These are phyloP conservation scores for Chloromyia formosa DNA, from an alignment of 2,888 invertebrate species.

Conservation along the genomic window DNA sequence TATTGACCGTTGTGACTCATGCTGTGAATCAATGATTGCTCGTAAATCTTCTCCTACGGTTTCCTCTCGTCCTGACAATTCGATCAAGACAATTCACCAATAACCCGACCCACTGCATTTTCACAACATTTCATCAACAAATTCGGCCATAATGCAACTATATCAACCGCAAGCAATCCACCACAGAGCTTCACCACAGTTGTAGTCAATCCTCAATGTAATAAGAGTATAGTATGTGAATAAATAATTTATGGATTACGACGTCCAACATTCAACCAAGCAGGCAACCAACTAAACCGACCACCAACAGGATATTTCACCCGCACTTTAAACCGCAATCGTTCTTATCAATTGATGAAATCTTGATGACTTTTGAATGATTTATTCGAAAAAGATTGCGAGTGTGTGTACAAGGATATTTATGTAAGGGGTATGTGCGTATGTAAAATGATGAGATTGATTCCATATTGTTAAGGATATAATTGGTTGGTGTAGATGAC, in stretches of 20 bases:
- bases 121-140: conserved; percentile 9
- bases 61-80: too few relatives aligned
- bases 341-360: conserved; percentile 51
- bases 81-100: too few relatives aligned
- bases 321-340: conserved; percentile 27
- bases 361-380: conserved; percentile 51
- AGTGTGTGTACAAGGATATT: too few relatives aligned
- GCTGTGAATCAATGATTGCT: too few relatives aligned
- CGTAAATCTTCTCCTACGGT: too few relatives aligned
- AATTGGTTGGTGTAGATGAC: too few relatives aligned
- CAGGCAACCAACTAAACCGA: neutral
- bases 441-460: too few relatives aligned
- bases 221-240: conserved; percentile 15
- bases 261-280: conserved; percentile 1
- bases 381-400: conserved; percentile 44
- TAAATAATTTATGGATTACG: conserved; percentile 27
- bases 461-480: too few relatives aligned
- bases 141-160: conserved; percentile 27
- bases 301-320: neutral
- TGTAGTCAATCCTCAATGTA: conserved; percentile 19
- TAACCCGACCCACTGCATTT: too few relatives aligned
- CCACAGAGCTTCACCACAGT: neutral
- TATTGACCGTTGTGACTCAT: too few relatives aligned
- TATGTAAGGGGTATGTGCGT: too few relatives aligned
- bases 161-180: conserved; percentile 18